phyloP scores from a whole-genome alignment of 2,113 vertebrate species.

The Chlorodrepanis virens region DNA sequence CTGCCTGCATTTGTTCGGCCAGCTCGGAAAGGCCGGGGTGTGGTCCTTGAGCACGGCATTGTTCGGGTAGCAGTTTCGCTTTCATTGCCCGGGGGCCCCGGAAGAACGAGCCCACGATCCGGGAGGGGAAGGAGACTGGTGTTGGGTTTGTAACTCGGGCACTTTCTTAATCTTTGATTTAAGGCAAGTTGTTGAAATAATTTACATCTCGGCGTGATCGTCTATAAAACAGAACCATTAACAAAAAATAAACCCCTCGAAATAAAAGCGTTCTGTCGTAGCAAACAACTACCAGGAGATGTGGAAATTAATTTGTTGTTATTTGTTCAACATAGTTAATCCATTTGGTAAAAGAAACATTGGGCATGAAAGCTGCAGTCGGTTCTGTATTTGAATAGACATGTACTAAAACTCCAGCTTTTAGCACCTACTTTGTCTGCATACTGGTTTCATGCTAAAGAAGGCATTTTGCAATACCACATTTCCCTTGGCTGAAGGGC shows the following conservation, averaged over 20 bases:
- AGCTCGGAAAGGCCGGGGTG: background rate
- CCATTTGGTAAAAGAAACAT: background rate
- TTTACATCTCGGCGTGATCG: fast-evolving
- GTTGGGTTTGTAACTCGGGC: background rate
- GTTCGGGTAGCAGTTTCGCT: background rate
- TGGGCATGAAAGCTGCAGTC: background rate
- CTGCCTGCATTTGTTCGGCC: background rate
- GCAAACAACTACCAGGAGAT: background rate
- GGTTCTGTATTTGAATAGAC: background rate
- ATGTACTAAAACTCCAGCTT: background rate
- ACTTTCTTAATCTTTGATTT: background rate
- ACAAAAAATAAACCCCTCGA: background rate
- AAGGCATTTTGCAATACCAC: background rate
- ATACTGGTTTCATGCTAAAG: background rate
- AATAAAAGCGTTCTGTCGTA: background rate
- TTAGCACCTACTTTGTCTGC: background rate
- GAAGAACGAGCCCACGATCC: background rate
- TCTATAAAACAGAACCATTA: background rate
- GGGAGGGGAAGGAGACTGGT: background rate
- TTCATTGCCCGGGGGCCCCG: background rate
- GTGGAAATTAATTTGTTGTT: background rate
- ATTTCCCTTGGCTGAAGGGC: background rate
- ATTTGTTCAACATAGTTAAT: background rate
- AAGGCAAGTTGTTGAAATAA: background rate
- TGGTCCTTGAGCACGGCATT: background rate